Base-by-base conservation (phyloP, 2,888 invertebrate genomes). In the Pyrrhia umbra region DNA sequence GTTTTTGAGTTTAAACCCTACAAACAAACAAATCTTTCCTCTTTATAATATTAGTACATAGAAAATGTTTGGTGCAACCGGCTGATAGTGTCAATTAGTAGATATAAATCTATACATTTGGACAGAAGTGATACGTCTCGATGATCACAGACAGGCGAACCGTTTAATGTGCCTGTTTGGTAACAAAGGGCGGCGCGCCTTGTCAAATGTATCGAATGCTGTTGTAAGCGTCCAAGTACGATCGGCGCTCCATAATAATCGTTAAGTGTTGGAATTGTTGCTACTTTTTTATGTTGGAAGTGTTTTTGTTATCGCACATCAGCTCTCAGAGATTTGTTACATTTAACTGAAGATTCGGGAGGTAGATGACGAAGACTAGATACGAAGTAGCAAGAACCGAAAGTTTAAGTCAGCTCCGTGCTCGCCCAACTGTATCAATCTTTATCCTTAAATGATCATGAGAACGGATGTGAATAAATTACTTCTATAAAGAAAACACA, bases 141-240 rank as follows among this genome's bases (percentile, higher is more conserved):
- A 74, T 77, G 77, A 83, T 79, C 64, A 66, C 62, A 71, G 68
- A 72, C 70, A 74, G 79, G 68, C 77, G 75, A 76, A 69, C 71
- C 74, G 72, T 80, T 82, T 80, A 79, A 79, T 77, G 75, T 77
- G 71, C 80, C 67, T 80, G 68, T 79, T 66, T 46, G 57, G 51
- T 61, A 54, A 86, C 84, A 86, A 88, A 72, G 60, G 81, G 74
- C 86, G 88, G 85, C 80, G 68, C 9, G 63, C 85, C 80, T 85
- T 86, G 83, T 88, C 82, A 86, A 88, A 89, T 86, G 86, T 88
- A 92, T 92, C 90, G 78, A 88, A 88, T 90, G 88, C 89, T 85
- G 86, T 82, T 84, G 83, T 80, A 84, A 87, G 84, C 87, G 87
- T 88, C 86, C 79, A 68, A 77, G 74, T 82, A 66, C 70, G 86